Conservation (phyloP, 2,113 vertebrate species). For the Ciconia boyciana region DNA sequence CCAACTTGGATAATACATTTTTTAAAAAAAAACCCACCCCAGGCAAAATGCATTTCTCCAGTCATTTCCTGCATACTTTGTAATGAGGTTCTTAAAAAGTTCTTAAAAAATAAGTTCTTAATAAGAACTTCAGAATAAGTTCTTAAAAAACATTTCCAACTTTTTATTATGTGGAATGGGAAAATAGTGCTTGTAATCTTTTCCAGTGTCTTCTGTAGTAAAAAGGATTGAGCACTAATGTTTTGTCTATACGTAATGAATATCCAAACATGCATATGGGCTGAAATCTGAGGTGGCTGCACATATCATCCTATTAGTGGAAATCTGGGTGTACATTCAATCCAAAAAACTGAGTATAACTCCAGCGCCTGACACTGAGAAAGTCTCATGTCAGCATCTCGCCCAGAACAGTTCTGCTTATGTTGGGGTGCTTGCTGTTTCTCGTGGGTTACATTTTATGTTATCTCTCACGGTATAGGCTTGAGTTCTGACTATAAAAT, state of each 20-base stretch:
- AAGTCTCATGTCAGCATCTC: background rate
- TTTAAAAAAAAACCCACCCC: background rate
- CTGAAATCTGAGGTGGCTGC: background rate
- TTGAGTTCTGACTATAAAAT: background rate
- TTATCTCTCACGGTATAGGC: background rate
- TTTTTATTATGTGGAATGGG: background rate
- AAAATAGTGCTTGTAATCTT: background rate
- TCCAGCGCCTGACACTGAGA: background rate
- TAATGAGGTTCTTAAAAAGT: background rate
- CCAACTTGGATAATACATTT: background rate
- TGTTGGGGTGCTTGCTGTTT: rapidly evolving
- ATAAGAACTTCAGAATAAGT: background rate
- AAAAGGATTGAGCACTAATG: background rate
- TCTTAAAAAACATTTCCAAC: background rate
- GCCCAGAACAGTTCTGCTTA: background rate
- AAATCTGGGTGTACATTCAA: background rate
- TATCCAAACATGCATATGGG: background rate
- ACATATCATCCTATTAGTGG: background rate
- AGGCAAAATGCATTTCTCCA: background rate
- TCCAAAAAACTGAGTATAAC: background rate
- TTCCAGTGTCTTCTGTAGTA: background rate
- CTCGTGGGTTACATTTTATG: background rate
- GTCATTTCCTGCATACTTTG: background rate
- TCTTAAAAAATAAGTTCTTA: background rate
- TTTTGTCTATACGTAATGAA: background rate